Evolutionary conservation across 2,113 vertebrate genomes (phyloP).

Genomic region (Riparia riparia): DNA sequence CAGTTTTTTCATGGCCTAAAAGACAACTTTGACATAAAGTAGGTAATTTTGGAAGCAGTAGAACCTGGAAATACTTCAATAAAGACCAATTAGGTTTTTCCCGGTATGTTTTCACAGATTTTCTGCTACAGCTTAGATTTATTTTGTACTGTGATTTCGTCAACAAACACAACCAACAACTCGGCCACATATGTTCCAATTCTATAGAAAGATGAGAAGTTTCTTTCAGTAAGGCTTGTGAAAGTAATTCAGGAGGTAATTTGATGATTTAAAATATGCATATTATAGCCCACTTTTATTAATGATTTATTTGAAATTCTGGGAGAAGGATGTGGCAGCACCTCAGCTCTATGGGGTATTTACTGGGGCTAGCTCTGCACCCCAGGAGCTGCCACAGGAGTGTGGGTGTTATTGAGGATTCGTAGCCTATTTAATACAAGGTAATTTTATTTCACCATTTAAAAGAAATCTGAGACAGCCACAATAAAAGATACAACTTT

Average conservation of each 20-base stretch:
- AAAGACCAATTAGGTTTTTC: background rate
- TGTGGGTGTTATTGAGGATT: too few species aligned
- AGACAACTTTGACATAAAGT: conserved; percentile 22
- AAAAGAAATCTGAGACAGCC: too few species aligned
- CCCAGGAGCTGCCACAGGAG: too few species aligned
- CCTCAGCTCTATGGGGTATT: too few species aligned
- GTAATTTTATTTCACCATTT: too few species aligned
- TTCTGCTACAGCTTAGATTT: background rate
- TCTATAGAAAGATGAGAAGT: background rate
- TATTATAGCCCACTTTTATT: background rate
- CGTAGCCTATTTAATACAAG: too few species aligned
- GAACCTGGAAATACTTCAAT: background rate
- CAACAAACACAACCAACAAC: background rate
- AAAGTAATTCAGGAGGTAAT: background rate
- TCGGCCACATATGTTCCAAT: rapidly evolving
- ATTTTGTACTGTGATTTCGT: background rate
- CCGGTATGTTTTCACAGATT: background rate
- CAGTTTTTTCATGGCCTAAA: background rate
- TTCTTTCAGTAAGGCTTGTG: background rate
- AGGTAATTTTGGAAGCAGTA: background rate
- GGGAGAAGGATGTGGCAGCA: too few species aligned
- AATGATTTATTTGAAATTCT: background rate
- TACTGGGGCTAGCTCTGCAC: too few species aligned
- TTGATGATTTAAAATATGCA: background rate
- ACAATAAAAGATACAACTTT: too few species aligned